Percentiles rank a stretch among this genome's conserved stretches.
These are phyloP conservation scores for Lacerta agilis DNA, from an alignment of 2,797 vertebrate species.

Conservation along the genomic window DNA sequence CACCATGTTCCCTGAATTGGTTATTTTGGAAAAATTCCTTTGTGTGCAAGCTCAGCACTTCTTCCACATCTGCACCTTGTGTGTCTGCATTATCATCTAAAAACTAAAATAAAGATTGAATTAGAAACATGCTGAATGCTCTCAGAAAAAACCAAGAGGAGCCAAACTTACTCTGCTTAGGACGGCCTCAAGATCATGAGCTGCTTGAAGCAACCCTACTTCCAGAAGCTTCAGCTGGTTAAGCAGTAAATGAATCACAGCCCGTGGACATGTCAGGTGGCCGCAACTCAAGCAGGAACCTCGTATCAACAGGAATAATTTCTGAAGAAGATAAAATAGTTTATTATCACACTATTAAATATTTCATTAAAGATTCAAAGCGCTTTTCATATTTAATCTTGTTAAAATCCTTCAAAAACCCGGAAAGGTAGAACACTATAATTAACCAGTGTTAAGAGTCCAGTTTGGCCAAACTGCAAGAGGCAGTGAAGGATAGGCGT, in stretches of 20 bases:
- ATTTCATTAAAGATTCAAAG: neutral
- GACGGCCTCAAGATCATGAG: slow-evolving; percentile 83
- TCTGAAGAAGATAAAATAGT: slow-evolving; percentile 64
- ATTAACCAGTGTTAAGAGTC: no score
- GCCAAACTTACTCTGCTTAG: slow-evolving; percentile 81
- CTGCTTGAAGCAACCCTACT: slow-evolving; percentile 84
- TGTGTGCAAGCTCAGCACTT: slow-evolving; percentile 76
- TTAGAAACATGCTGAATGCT: rapidly evolving
- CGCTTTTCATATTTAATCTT: neutral
- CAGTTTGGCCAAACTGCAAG: no score
- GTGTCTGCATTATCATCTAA: slow-evolving; percentile 78
- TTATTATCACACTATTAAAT: neutral
- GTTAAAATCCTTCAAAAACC: neutral
- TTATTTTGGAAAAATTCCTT: slow-evolving; percentile 73
- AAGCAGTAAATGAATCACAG: slow-evolving; percentile 87
- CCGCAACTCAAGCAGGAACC: slow-evolving; percentile 91
- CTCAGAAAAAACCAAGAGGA: neutral
- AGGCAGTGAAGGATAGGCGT: no score
- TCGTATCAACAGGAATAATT: slow-evolving; percentile 87
- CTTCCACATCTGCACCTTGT: slow-evolving; percentile 80
- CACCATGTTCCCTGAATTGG: slow-evolving; percentile 48
- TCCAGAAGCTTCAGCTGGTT: slow-evolving; percentile 89
- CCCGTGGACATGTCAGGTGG: slow-evolving; percentile 86
- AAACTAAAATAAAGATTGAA: slow-evolving; percentile 72
- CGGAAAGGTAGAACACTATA: neutral